Percentiles rank a stretch among this genome's conserved stretches.
Conservation (phyloP, 2,797 vertebrate species). For the Delichon dasypus region DNA sequence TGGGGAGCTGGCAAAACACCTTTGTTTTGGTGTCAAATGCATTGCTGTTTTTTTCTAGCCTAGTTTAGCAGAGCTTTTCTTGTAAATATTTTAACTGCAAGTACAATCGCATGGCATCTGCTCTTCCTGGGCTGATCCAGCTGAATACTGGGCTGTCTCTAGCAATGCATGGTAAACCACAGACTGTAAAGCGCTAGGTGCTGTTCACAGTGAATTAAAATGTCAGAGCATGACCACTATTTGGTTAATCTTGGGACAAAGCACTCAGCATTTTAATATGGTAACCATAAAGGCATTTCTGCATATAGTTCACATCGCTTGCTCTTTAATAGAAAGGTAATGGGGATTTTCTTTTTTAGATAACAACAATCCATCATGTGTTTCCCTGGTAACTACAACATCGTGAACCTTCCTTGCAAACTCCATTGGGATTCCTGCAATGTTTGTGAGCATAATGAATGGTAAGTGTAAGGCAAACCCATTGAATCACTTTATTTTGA, state of each 20-base stretch:
- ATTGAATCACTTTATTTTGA: conserved; percentile 51
- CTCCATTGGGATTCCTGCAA: conserved; percentile 28
- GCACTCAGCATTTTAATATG: neutral
- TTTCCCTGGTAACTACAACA: conserved; percentile 59
- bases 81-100: neutral
- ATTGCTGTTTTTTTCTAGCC: neutral
- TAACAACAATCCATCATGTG: conserved; percentile 43
- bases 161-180: neutral
- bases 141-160: neutral
- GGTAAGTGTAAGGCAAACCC: conserved; percentile 49
- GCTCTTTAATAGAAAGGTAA: conserved; percentile 56
- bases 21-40: neutral
- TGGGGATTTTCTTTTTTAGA: conserved; percentile 54
- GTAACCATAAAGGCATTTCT: neutral
- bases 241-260: conserved; percentile 41
- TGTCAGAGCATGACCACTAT: neutral
- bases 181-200: neutral
- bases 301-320: neutral
- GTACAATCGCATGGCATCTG: neutral
- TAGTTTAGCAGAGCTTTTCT: neutral
- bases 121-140: neutral
- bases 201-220: conserved; percentile 8
- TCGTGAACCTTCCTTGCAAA: conserved; percentile 25
- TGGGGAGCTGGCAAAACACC: fast-evolving
- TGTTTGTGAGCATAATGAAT: conserved; percentile 45